Percentiles rank a stretch among this genome's conserved stretches.
Evolutionary conservation across 1,140 invertebrate species (phyloP).

Genomic region (Chironomus striatipennis): DNA sequence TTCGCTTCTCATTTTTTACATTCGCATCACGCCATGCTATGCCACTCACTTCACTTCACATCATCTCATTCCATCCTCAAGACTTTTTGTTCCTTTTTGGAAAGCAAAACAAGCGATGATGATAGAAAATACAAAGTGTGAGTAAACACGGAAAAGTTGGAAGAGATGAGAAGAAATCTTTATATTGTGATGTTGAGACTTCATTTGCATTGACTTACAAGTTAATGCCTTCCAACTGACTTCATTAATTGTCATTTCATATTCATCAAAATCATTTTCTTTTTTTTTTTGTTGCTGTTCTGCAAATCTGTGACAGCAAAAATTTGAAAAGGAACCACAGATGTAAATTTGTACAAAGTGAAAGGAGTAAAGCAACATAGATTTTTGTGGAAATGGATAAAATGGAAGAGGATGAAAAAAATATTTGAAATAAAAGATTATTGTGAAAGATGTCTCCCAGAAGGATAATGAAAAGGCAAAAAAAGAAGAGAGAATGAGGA

Average conservation of each 20-base stretch:
- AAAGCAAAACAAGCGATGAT: not conserved
- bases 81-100: not conserved
- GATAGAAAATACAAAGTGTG: no score
- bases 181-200: no score
- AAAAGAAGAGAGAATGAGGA: no score
- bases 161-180: no score
- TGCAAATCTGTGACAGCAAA: not conserved
- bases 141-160: no score
- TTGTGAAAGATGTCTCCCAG: slow-evolving; percentile 20
- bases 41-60: not conserved
- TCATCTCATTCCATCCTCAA: not conserved
- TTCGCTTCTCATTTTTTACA: not conserved
- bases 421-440: slow-evolving; percentile 15
- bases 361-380: not conserved
- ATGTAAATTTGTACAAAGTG: not conserved
- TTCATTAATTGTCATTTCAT: not conserved
- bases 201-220: slow-evolving; percentile 1
- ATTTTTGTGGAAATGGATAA: not conserved
- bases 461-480: slow-evolving; percentile 7
- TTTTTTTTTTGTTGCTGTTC: no score
- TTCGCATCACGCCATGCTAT: not conserved
- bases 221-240: not conserved
- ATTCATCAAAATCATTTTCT: not conserved
- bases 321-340: not conserved
- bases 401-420: not conserved